These are phyloP conservation scores for Tinea trinotella DNA, from an alignment of 2,888 invertebrate species.

Conservation along the genomic window DNA sequence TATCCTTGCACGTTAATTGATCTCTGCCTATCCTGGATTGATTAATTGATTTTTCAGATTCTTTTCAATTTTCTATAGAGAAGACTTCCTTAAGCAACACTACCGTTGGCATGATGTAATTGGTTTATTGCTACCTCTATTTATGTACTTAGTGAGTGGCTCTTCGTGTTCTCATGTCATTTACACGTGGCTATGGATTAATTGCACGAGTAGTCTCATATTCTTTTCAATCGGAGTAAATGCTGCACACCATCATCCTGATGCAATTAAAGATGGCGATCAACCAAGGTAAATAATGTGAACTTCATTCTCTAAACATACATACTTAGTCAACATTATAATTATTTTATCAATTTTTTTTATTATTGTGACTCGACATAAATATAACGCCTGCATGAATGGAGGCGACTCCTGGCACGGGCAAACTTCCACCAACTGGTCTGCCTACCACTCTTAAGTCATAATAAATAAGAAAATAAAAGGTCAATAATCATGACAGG, in stretches of 20 bases:
- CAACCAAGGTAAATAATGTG: slow-evolving; percentile 64
- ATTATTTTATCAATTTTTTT: too few species aligned
- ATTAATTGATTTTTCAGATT: slow-evolving; percentile 36
- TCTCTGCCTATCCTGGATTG: too few species aligned
- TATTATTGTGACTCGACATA: too few species aligned
- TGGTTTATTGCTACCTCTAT: slow-evolving; percentile 48
- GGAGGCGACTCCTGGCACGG: too few species aligned
- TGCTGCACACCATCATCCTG: slow-evolving; percentile 87
- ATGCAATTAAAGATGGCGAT: slow-evolving; percentile 86
- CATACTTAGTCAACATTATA: too few species aligned
- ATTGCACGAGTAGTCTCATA: slow-evolving; percentile 70
- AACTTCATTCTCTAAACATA: too few species aligned
- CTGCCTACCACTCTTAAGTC: too few species aligned
- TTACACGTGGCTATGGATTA: slow-evolving; percentile 70
- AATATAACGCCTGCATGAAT: too few species aligned
- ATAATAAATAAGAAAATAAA: too few species aligned
- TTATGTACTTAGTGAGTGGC: slow-evolving; percentile 52
- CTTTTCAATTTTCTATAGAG: slow-evolving; percentile 32
- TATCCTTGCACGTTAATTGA: too few species aligned
- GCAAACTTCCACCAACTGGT: too few species aligned
- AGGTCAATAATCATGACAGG: too few species aligned
- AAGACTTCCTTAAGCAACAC: slow-evolving; percentile 41
- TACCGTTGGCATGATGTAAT: slow-evolving; percentile 47
- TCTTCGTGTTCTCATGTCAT: slow-evolving; percentile 41
- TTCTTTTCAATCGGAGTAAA: slow-evolving; percentile 78